Evolutionary conservation across 1,140 invertebrate species (phyloP).

Genomic region (Heliconius hewitsoni): DNA sequence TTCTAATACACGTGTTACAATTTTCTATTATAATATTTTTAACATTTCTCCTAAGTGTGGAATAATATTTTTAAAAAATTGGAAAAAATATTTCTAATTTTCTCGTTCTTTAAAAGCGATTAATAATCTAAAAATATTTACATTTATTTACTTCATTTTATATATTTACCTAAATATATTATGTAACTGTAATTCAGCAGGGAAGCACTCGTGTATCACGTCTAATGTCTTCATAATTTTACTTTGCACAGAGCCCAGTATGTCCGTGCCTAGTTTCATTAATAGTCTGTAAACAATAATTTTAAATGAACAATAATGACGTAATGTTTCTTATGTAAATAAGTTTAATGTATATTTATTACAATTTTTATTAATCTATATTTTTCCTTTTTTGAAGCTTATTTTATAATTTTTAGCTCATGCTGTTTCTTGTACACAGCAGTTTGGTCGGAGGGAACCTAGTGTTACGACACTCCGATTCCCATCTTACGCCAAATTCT

Average conservation of each 20-base stretch:
- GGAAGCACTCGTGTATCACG: constrained; percentile 89
- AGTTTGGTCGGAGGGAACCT: not conserved
- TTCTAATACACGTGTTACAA: too few species aligned
- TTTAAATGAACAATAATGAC: not conserved
- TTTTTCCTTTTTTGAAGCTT: too few species aligned
- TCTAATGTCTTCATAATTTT: constrained; percentile 95
- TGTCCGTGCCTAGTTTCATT: constrained; percentile 94
- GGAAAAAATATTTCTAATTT: too few species aligned
- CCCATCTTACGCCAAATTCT: not conserved
- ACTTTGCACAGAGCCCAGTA: constrained; percentile 93
- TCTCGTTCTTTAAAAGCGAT: too few species aligned
- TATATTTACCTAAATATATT: constrained; percentile 82
- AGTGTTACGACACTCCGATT: not conserved
- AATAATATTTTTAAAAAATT: too few species aligned
- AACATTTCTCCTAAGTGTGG: too few species aligned
- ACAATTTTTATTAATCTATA: too few species aligned
- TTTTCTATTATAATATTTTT: too few species aligned
- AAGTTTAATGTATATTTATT: too few species aligned
- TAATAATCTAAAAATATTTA: too few species aligned
- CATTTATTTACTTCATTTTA: not conserved
- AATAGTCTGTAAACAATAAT: constrained; percentile 81
- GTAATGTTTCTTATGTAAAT: too few species aligned
- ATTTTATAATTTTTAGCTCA: not conserved
- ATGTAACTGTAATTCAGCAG: constrained; percentile 82
- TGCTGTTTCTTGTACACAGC: not conserved